Base-by-base conservation (phyloP, 2,888 invertebrate genomes). In the Tethea ocularis region DNA sequence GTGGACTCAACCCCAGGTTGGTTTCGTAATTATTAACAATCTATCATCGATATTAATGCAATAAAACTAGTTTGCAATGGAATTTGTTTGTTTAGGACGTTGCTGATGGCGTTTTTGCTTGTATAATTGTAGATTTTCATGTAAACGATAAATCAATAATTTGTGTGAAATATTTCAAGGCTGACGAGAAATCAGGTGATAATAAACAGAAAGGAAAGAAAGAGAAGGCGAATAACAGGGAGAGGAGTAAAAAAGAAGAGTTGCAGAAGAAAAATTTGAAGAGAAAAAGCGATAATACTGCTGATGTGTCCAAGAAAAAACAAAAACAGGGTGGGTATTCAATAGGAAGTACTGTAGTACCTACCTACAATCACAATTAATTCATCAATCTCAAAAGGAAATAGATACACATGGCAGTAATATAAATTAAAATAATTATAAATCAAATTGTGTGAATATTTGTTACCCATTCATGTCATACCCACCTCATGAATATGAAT, bases 1-100 rank as follows among this genome's bases (percentile, higher is more conserved):
- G 63, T 93, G 93, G 93, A 86, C 86, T 36, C 78, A 86, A 80
- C 92, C 93, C 59, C 84, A 86, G 87, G 93, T 92, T 79, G 79
- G 79, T 84, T 82, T 83, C 77, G 68, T 77, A 78, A 74, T 73
- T 80, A 69, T 68, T 71, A 55, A 56, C 55, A 56, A 46, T 57
- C 52, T 60, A 54, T 38, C 57, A 41, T 38, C 46, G 11, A 38
- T 17, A 33, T 51, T 58, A 23, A 20, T 33, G 23, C 52, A 58
- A 57, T 33, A 61, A 61, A 53, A 62, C 61, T 52, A 41, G 24
- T 51, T 33, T 24, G 6, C 17, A 23, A 23, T 41, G 20, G 5
- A 2, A 24, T n/a, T 53, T 24, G 26, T 51, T 4, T 13, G 17
- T 46, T 11, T 11, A 29, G 11, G 17, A 15, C 13, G 46, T 13